These are phyloP conservation scores for Nomada hirtipes DNA, from an alignment of 2,888 invertebrate genomes.

Conservation along the genomic window DNA sequence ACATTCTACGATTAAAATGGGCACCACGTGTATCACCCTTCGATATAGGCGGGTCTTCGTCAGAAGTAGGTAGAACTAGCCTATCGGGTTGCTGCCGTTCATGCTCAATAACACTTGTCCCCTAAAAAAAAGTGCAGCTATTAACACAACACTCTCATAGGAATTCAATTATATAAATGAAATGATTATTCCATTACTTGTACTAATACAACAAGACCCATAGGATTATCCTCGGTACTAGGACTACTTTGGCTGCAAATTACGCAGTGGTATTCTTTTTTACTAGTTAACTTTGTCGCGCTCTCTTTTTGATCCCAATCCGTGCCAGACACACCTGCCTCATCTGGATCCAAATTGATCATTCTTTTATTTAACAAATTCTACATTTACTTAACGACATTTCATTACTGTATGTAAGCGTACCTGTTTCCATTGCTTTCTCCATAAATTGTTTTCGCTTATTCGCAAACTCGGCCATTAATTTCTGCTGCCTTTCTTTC, in stretches of 20 bases:
- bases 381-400: background rate
- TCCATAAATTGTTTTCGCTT: slow-evolving; percentile 97
- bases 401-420: slow-evolving; percentile 55
- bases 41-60: slow-evolving; percentile 87
- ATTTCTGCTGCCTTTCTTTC: slow-evolving; percentile 94
- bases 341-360: slow-evolving; percentile 73
- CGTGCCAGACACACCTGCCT: slow-evolving; percentile 85
- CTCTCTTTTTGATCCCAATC: slow-evolving; percentile 88
- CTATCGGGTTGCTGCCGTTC: slow-evolving; percentile 87
- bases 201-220: slow-evolving; percentile 95
- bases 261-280: slow-evolving; percentile 95
- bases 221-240: slow-evolving; percentile 92
- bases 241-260: slow-evolving; percentile 97
- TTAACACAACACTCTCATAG: background rate
- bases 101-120: slow-evolving; percentile 95
- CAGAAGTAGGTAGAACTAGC: slow-evolving; percentile 87
- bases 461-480: slow-evolving; percentile 97
- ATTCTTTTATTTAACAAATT: background rate
- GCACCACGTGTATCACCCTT: slow-evolving; percentile 89
- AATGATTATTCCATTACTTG: slow-evolving; percentile 85
- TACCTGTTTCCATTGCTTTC: slow-evolving; percentile 88
- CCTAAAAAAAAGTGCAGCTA: slow-evolving; percentile 81
- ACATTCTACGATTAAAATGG: slow-evolving; percentile 91
- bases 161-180: background rate
- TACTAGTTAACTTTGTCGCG: slow-evolving; percentile 85